These are phyloP conservation scores for Grammomys surdaster DNA, from an alignment of 2,113 vertebrate species.

Conservation along the genomic window DNA sequence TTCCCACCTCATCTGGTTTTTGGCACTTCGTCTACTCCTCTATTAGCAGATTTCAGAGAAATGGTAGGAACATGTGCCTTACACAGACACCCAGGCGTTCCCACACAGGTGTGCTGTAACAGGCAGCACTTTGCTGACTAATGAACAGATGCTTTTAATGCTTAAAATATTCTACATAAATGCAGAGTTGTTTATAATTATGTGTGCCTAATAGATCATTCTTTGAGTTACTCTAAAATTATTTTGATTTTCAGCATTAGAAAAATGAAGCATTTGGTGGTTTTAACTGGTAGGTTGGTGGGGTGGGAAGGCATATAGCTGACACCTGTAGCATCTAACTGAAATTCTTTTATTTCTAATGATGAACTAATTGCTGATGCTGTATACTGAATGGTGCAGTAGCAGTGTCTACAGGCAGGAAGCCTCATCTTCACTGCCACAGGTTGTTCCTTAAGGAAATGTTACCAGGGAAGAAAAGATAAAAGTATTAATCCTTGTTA, in stretches of 20 bases:
- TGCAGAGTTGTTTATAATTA: constrained; percentile 13
- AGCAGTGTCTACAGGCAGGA: background rate
- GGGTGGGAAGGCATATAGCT: background rate
- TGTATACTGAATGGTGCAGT: background rate
- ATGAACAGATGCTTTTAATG: background rate
- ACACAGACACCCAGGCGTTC: background rate
- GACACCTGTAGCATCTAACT: background rate
- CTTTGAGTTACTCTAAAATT: constrained; percentile 48
- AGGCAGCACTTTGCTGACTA: background rate
- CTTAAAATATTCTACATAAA: background rate
- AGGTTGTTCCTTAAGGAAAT: background rate
- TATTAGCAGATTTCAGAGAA: background rate
- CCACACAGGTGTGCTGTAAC: background rate
- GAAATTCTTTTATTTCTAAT: constrained; percentile 20
- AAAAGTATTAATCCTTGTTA: background rate
- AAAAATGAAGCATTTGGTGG: background rate
- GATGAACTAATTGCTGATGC: background rate
- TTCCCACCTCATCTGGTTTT: background rate
- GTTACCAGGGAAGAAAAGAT: background rate
- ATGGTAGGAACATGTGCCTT: background rate
- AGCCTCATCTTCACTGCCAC: background rate
- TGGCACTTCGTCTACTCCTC: background rate
- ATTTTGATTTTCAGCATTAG: constrained; percentile 55
- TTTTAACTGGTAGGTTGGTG: background rate
- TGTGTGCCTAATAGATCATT: background rate